These are phyloP conservation scores for Neoarius graeffei DNA, from an alignment of 2,113 vertebrate species.

Conservation along the genomic window DNA sequence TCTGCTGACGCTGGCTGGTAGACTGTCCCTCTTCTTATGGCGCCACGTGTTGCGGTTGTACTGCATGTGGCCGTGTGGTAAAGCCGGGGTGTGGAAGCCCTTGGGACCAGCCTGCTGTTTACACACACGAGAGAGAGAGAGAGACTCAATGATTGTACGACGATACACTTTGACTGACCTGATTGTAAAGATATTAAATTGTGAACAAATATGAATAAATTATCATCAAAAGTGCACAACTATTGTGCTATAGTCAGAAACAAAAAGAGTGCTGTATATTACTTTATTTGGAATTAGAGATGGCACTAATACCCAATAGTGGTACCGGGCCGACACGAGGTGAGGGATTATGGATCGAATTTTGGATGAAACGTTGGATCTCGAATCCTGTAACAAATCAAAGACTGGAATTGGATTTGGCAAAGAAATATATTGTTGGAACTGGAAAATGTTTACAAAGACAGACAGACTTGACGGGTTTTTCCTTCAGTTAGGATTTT, in stretches of 20 bases:
- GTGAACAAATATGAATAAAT: not conserved
- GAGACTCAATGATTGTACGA: not conserved
- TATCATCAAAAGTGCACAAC: not conserved
- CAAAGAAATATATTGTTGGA: not conserved
- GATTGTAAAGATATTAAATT: no score
- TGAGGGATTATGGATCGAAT: no score
- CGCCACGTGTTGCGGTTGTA: conserved; percentile 90
- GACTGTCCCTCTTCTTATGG: conserved; percentile 90
- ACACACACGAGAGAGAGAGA: not conserved
- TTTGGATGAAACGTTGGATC: no score
- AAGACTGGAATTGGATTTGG: not conserved
- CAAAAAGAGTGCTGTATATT: no score
- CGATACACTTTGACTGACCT: not conserved
- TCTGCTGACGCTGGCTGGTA: conserved; percentile 94
- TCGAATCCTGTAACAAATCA: not conserved
- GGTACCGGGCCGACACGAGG: no score
- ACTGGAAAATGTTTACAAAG: not conserved
- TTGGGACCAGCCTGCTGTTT: conserved; percentile 80
- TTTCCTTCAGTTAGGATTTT: not conserved
- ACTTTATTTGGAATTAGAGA: not conserved
- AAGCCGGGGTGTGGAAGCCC: conserved; percentile 79
- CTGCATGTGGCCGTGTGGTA: conserved; percentile 79
- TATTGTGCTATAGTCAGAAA: not conserved
- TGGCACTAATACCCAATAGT: not conserved
- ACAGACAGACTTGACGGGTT: not conserved